Percentiles rank a stretch among this genome's conserved stretches.
Conservation (phyloP, 2,797 vertebrate species). For the Danio tinwini region DNA sequence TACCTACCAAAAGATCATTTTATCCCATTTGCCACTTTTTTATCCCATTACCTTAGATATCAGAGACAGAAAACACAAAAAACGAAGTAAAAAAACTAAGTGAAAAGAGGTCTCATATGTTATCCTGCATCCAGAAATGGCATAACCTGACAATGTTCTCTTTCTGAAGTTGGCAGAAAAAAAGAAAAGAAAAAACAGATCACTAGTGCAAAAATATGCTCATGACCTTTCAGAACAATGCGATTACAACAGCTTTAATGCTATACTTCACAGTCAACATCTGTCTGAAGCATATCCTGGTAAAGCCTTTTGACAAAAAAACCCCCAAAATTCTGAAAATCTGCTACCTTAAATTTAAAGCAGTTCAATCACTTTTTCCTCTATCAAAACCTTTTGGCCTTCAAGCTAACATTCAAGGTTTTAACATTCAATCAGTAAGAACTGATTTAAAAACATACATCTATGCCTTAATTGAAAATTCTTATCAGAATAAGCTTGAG, state of each 20-base stretch:
- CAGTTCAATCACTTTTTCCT: neutral
- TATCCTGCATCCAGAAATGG: neutral
- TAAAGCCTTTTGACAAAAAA: too few species aligned
- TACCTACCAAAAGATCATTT: neutral
- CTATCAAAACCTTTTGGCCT: neutral
- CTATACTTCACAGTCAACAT: neutral
- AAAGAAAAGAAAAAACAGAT: neutral
- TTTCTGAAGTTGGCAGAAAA: neutral
- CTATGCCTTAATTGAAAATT: neutral
- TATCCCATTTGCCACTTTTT: neutral
- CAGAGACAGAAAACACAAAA: neutral
- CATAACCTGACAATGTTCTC: neutral
- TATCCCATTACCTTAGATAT: neutral
- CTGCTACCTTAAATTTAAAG: too few species aligned
- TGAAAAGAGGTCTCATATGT: neutral
- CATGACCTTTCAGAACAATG: constrained; percentile 1
- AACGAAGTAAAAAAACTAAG: neutral
- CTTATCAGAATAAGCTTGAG: neutral
- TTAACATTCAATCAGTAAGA: neutral
- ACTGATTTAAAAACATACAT: neutral
- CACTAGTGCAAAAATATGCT: neutral
- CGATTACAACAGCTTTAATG: constrained; percentile 61
- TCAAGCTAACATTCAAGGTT: neutral
- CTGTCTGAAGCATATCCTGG: constrained; percentile 11
- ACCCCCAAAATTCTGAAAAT: too few species aligned